phyloP scores from a whole-genome alignment of 2,797 vertebrate species.

The Phoebastria nigripes region DNA sequence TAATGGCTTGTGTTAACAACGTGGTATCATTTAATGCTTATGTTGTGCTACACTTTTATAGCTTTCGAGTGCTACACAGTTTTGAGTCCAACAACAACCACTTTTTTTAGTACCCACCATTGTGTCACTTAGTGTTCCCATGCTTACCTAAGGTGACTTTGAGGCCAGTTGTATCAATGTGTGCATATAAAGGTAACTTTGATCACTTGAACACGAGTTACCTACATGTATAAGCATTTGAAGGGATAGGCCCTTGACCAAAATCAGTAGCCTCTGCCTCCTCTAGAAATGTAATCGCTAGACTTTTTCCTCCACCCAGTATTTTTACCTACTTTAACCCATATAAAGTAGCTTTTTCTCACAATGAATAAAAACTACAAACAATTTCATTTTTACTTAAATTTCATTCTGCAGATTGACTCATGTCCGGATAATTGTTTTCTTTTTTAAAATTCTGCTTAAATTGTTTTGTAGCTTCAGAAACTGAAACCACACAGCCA shows the following conservation, averaged over 20 bases:
- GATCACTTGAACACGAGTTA: not conserved
- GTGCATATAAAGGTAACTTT: not conserved
- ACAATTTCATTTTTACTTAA: not conserved
- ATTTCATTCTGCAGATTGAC: not conserved
- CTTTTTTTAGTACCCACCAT: not conserved
- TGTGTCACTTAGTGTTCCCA: not conserved
- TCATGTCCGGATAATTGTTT: not conserved
- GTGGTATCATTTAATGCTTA: not conserved
- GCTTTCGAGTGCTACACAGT: not conserved
- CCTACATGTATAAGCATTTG: not conserved
- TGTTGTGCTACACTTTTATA: not conserved
- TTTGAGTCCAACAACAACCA: not conserved
- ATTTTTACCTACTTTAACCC: not conserved
- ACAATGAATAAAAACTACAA: not conserved
- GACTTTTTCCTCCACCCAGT: not conserved
- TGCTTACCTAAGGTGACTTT: not conserved
- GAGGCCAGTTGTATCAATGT: not conserved
- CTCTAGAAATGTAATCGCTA: not conserved
- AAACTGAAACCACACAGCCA: not conserved
- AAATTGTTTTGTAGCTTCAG: not conserved
- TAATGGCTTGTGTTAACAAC: not conserved
- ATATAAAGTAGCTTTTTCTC: not conserved
- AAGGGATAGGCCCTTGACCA: not conserved
- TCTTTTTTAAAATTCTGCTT: not conserved
- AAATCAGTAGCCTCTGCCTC: not conserved